Evolutionary conservation across 2,888 invertebrate species (phyloP).

Genomic region (Gymnoscelis rufifasciata): DNA sequence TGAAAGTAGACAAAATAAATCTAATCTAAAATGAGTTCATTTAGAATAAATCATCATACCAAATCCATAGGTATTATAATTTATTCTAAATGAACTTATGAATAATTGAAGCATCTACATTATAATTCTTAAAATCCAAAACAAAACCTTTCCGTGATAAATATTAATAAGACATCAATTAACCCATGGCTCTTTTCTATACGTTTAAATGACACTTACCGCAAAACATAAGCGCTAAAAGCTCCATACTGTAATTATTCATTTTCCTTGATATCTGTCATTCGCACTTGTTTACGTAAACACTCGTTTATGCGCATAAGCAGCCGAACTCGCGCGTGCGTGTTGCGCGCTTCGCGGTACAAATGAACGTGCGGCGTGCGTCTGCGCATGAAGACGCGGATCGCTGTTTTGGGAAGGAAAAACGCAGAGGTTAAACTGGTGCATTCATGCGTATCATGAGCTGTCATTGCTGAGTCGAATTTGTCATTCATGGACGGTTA

Average conservation of each 20-base stretch:
- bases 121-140: background rate
- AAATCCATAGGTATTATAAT: too few relatives aligned
- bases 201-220: too few relatives aligned
- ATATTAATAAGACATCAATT: background rate
- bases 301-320: slow-evolving; percentile 36
- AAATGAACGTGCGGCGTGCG: slow-evolving; percentile 43
- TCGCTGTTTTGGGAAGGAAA: background rate
- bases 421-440: background rate
- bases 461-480: background rate
- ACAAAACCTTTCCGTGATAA: background rate
- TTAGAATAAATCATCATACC: too few relatives aligned
- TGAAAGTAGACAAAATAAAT: too few relatives aligned
- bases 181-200: background rate
- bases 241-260: slow-evolving; percentile 47
- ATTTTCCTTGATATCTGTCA: slow-evolving; percentile 16
- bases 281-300: slow-evolving; percentile 37
- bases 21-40: too few relatives aligned
- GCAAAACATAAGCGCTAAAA: slow-evolving; percentile 55
- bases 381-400: slow-evolving; percentile 8
- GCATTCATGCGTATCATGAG: slow-evolving; percentile 1
- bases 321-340: slow-evolving; percentile 54
- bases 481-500: too few relatives aligned
- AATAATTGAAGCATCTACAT: too few relatives aligned
- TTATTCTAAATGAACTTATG: too few relatives aligned
- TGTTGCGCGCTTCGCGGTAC: slow-evolving; percentile 60